Conservation (phyloP, 1,140 invertebrate genomes). For the Ditylenchus dipsaci region DNA sequence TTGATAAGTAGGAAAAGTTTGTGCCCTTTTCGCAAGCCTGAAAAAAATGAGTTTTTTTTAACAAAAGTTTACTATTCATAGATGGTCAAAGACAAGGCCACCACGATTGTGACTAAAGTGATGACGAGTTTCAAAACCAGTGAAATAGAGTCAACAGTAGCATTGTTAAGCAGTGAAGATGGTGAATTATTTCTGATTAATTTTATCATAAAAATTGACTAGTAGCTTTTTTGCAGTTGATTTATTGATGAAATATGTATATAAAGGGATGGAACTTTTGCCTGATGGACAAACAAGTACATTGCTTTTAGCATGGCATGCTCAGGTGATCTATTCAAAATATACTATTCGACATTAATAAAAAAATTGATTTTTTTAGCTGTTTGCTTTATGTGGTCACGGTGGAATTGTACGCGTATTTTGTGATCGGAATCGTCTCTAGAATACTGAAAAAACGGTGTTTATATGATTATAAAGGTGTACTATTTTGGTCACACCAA, state of each 20-base stretch:
- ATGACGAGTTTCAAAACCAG: slow-evolving; percentile 32
- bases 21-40: too few relatives aligned
- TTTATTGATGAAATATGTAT: slow-evolving; percentile 36
- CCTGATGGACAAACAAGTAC: slow-evolving; percentile 33
- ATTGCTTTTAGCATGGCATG: slow-evolving; percentile 29
- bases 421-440: slow-evolving; percentile 24
- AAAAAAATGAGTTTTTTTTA: too few relatives aligned
- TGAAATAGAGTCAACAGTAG: slow-evolving; percentile 25
- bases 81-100: slow-evolving; percentile 24
- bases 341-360: background rate
- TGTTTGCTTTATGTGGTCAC: slow-evolving; percentile 28
- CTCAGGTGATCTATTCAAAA: slow-evolving; percentile 23
- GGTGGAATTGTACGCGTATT: slow-evolving; percentile 36
- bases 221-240: slow-evolving; percentile 2
- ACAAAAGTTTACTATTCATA: too few relatives aligned
- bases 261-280: slow-evolving; percentile 38
- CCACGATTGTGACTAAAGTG: slow-evolving; percentile 20
- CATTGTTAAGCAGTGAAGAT: slow-evolving; percentile 14
- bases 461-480: too few relatives aligned
- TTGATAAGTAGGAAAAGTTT: too few relatives aligned
- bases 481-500: too few relatives aligned
- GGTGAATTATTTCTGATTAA: background rate
- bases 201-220: background rate
- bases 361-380: slow-evolving; percentile 1
- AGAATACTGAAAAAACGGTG: background rate